Conservation (phyloP, 2,797 vertebrate species). For the Alcedo atthis region DNA sequence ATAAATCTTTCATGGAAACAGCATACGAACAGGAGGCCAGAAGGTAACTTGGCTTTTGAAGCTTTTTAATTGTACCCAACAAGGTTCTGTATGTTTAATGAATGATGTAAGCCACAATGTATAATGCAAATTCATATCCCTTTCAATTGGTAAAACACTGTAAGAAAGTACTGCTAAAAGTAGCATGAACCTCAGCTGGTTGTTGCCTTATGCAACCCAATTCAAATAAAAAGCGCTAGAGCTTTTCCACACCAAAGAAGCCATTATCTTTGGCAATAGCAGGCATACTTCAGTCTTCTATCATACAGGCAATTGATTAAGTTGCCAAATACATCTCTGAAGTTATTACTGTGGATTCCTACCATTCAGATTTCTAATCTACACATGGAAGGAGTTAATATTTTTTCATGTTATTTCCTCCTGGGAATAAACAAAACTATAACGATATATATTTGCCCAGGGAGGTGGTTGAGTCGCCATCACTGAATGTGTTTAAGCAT, state of each 20-base stretch:
- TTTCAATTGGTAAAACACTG: not conserved
- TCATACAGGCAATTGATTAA: not conserved
- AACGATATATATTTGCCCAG: no score
- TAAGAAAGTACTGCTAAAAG: not conserved
- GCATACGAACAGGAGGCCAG: not conserved
- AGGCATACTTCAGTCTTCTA: not conserved
- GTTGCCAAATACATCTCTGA: not conserved
- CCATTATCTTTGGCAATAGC: not conserved
- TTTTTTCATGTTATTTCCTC: not conserved
- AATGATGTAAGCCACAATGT: not conserved
- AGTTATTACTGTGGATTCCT: not conserved
- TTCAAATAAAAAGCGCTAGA: slow-evolving; percentile 1
- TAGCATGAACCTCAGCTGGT: not conserved
- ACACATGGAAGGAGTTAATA: not conserved
- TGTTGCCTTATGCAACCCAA: not conserved
- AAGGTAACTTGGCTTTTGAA: not conserved
- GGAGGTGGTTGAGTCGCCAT: no score
- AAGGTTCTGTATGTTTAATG: not conserved
- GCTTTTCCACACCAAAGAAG: not conserved
- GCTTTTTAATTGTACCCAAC: not conserved
- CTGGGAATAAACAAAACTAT: not conserved
- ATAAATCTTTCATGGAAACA: slow-evolving; percentile 15
- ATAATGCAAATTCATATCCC: not conserved
- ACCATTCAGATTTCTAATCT: not conserved
- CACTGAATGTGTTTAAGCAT: no score